These are phyloP conservation scores for Isaurus tuberculatus DNA, from an alignment of 92 coral and sea anemone genomes.

Conservation along the genomic window DNA sequence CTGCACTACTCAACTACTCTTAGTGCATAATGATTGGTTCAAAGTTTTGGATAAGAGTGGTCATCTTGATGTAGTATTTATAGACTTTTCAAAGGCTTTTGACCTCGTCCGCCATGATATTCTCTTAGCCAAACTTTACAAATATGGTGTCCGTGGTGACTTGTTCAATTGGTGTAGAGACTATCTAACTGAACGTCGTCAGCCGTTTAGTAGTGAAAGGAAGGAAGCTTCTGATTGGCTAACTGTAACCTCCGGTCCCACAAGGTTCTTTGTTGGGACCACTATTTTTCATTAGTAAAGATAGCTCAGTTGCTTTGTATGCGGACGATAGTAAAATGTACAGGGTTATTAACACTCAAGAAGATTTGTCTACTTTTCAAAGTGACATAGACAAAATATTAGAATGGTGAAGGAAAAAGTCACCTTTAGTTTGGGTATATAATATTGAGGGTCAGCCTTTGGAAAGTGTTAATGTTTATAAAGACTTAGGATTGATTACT, in stretches of 20 bases:
- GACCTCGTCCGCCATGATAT: not conserved
- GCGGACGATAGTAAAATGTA: conserved; percentile 48
- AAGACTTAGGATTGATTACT: conserved; percentile 40
- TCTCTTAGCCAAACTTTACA: not conserved
- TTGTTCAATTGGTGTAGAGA: conserved; percentile 44
- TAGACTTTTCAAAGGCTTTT: too few species aligned
- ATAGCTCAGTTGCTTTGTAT: conserved; percentile 25
- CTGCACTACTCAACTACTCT: conserved; percentile 47
- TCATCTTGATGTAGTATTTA: conserved; percentile 56
- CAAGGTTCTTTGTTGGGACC: conserved; percentile 59
- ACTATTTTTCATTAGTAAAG: conserved; percentile 22
- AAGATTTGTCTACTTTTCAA: conserved; percentile 42
- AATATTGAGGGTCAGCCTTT: conserved; percentile 37
- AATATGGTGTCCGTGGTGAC: not conserved
- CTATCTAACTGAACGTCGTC: conserved; percentile 44
- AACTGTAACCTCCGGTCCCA: conserved; percentile 22
- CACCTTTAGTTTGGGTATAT: conserved; percentile 42
- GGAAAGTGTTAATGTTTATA: conserved; percentile 31
- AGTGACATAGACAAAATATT: conserved; percentile 40
- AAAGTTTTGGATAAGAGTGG: conserved; percentile 49
- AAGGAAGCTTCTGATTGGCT: conserved; percentile 35
- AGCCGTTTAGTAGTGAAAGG: conserved; percentile 42
- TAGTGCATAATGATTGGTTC: conserved; percentile 54
- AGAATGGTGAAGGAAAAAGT: conserved; percentile 25
- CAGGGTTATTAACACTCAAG: conserved; percentile 35